Conservation (phyloP, 2,797 vertebrate genomes). For the Hypotaenidia philippensis region DNA sequence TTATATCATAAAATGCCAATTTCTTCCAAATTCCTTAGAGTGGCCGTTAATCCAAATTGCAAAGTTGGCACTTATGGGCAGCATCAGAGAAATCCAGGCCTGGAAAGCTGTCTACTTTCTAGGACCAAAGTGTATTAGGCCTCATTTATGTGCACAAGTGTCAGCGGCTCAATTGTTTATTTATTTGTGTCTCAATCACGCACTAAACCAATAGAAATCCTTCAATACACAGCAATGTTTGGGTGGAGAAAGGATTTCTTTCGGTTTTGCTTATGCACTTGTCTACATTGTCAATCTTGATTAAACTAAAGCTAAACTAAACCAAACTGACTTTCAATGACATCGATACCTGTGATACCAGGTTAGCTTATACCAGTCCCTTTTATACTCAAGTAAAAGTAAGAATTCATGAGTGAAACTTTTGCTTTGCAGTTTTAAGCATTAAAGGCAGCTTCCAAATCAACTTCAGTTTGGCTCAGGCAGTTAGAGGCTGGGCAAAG, state of each 20-base stretch:
- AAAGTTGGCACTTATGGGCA: not conserved
- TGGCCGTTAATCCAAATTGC: not conserved
- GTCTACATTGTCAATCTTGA: not conserved
- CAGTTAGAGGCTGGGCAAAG: not conserved
- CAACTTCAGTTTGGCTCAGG: not conserved
- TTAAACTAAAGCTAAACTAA: not conserved
- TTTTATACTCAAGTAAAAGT: not conserved
- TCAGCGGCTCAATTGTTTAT: not conserved
- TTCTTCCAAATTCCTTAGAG: not conserved
- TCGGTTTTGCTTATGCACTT: not conserved
- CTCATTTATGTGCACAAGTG: not conserved
- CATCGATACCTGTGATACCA: not conserved
- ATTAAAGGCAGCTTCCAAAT: slow-evolving; percentile 8
- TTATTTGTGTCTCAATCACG: not conserved
- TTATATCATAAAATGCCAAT: not conserved
- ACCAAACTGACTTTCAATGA: not conserved
- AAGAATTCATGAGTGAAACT: not conserved
- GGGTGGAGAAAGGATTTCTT: not conserved
- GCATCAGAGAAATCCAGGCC: not conserved
- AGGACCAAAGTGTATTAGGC: not conserved
- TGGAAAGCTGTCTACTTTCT: not conserved
- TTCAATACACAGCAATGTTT: not conserved
- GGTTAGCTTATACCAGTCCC: not conserved
- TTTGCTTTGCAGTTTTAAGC: not conserved
- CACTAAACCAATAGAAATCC: not conserved